These are phyloP conservation scores for Paraescarpia echinospica DNA, from an alignment of 1,140 invertebrate genomes.

Conservation along the genomic window DNA sequence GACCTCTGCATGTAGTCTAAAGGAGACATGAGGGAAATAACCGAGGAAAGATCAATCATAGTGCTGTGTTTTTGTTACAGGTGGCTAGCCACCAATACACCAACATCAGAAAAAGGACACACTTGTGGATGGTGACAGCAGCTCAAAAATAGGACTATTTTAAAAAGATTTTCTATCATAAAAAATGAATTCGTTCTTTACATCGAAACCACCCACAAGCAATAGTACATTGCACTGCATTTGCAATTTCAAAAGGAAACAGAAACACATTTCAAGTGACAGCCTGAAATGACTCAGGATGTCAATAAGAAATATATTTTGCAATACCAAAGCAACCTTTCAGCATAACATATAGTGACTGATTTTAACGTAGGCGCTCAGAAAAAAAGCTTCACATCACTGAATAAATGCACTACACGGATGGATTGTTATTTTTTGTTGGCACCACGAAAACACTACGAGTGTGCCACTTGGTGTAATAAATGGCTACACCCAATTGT, in stretches of 20 bases:
- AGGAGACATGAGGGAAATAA: not conserved
- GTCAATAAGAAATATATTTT: not conserved
- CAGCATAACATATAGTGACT: not conserved
- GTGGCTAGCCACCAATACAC: not conserved
- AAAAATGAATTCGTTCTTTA: not conserved
- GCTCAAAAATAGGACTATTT: not conserved
- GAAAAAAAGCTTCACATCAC: no score
- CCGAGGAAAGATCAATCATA: not conserved
- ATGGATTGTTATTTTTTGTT: not conserved
- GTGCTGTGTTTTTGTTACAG: not conserved
- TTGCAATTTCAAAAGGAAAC: not conserved
- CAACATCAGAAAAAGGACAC: not conserved
- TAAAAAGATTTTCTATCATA: not conserved
- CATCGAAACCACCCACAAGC: not conserved
- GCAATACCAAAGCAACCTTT: not conserved
- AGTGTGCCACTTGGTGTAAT: not conserved
- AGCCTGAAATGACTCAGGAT: not conserved
- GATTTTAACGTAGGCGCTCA: no score
- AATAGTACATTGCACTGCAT: not conserved
- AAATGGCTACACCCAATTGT: not conserved
- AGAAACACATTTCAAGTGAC: not conserved
- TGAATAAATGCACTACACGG: no score
- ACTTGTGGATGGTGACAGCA: not conserved
- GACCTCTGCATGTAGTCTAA: not conserved
- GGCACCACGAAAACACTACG: not conserved